A percentile compares a stretch with the other conserved stretches of the same genome.
These are phyloP conservation scores for Amyelois transitella DNA, from an alignment of 1,140 invertebrate species.

Conservation along the genomic window DNA sequence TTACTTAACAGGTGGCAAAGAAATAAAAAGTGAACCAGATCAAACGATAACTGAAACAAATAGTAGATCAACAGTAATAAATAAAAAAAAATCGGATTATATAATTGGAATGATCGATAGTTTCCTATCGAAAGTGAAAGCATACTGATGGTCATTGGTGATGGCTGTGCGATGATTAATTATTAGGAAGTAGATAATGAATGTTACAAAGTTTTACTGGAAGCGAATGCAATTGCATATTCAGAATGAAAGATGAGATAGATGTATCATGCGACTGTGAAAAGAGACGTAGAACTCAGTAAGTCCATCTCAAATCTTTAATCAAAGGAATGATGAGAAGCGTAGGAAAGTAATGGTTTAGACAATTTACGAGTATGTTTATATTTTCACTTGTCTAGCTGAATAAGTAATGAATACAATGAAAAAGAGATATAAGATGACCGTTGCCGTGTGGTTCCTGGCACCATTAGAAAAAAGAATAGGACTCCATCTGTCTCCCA, in stretches of 20 bases:
- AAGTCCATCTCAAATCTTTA: neutral
- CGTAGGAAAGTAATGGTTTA: neutral
- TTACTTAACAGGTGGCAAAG: neutral
- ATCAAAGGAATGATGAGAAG: neutral
- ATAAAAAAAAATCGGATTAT: neutral
- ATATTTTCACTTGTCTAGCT: too few species aligned
- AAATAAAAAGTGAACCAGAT: neutral
- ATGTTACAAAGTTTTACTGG: neutral
- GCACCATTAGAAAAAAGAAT: too few species aligned
- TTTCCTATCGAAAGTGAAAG: conserved; percentile 2
- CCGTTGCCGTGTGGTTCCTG: too few species aligned
- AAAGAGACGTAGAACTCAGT: neutral
- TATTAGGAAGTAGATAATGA: conserved; percentile 5
- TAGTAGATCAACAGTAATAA: neutral
- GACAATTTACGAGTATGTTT: neutral
- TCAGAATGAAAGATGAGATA: neutral
- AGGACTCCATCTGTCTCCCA: too few species aligned
- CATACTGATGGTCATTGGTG: neutral
- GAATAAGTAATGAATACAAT: too few species aligned
- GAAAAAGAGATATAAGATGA: too few species aligned
- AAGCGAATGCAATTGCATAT: neutral
- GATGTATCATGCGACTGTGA: neutral
- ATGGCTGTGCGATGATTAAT: neutral
- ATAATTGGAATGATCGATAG: neutral
- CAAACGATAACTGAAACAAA: neutral